Evolutionary conservation across 2,113 vertebrate species (phyloP).

Genomic region (Steatornis caripensis): DNA sequence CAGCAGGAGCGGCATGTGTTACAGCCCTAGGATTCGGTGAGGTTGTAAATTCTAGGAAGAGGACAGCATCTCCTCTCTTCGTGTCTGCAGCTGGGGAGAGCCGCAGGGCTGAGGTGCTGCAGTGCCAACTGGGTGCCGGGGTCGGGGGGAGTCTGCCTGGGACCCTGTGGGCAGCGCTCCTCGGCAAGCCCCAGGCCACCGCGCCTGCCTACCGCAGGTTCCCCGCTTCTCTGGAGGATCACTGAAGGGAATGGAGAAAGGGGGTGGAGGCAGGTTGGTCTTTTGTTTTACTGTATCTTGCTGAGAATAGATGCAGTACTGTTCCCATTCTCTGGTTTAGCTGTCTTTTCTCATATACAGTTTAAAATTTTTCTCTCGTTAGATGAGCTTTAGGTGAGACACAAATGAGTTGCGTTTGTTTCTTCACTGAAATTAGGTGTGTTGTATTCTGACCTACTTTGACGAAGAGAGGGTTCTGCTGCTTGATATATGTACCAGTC

Average conservation of each 20-base stretch:
- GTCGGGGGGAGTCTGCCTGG: neutral
- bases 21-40: neutral
- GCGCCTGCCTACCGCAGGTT: neutral
- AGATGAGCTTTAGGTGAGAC: neutral
- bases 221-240: neutral
- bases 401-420: neutral
- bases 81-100: neutral
- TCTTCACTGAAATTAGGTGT: neutral
- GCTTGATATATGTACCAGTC: neutral
- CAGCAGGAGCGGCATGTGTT: rapidly evolving
- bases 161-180: neutral
- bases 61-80: neutral
- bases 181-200: neutral
- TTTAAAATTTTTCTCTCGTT: neutral
- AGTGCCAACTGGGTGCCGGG: neutral
- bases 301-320: neutral
- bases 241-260: neutral
- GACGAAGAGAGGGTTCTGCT: neutral
- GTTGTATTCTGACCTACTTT: neutral
- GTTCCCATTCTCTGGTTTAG: neutral
- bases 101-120: neutral
- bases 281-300: neutral
- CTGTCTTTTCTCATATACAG: neutral
- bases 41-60: neutral
- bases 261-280: neutral